Evolutionary conservation across 1,140 invertebrate species (phyloP).

Genomic region (Ylistrum balloti): DNA sequence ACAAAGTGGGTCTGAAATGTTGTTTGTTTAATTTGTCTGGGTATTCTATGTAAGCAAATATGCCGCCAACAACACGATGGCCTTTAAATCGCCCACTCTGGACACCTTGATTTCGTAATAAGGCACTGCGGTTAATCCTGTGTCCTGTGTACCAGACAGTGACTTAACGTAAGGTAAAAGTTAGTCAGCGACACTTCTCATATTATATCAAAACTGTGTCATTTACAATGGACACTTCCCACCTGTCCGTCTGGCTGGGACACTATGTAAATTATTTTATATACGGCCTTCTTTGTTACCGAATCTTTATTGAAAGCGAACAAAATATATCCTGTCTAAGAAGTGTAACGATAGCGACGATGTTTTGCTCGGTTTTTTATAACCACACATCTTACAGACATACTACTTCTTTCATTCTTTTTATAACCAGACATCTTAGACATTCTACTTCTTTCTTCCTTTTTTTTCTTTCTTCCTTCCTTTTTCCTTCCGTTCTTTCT

Average conservation of each 20-base stretch:
- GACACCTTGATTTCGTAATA: neutral
- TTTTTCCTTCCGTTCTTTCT: neutral
- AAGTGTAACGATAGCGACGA: no score
- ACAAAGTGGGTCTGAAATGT: neutral
- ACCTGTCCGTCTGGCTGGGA: neutral
- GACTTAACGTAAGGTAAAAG: neutral
- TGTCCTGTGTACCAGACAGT: neutral
- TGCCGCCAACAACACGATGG: neutral
- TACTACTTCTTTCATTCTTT: no score
- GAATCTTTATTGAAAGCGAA: no score
- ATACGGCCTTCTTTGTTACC: neutral
- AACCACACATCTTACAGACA: no score
- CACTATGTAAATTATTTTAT: neutral
- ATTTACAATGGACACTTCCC: neutral
- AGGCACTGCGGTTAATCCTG: neutral
- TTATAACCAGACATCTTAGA: no score
- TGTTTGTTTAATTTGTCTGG: neutral
- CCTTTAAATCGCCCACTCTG: neutral
- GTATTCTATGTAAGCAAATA: constrained; percentile 13
- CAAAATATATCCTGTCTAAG: no score
- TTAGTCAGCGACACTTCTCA: neutral
- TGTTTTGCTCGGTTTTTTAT: no score
- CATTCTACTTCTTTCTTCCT: neutral
- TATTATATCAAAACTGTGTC: neutral
- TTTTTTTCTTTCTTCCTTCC: neutral